Evolutionary conservation across 2,888 invertebrate species (phyloP), one percentile per base, ranked within the genome.

Genomic region (Trissolcus japonicus): DNA sequence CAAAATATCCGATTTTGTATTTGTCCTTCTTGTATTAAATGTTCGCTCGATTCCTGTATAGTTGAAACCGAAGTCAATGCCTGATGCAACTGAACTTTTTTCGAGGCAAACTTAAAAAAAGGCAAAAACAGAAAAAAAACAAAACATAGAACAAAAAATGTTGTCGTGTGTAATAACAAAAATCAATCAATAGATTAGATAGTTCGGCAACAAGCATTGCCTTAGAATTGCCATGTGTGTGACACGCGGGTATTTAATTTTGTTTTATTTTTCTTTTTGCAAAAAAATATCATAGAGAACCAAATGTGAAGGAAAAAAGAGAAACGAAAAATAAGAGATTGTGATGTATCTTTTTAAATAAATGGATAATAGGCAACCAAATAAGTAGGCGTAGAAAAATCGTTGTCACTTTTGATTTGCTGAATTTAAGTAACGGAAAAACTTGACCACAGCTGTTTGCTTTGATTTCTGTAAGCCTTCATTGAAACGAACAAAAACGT

Each of bases 1-100:
- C 46, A 43, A 54, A 63, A 54, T 40, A 46, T 68, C 41, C 60
- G 56, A 74, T 74, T 74, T 67, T 74, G 41, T 67, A 74, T 61
- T 65, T 50, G 56, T 74, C 66, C 40, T 66, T 61, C 53, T 66
- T 74, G 56, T 56, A 67, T 55, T 67, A 61, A 61, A 48, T 67
- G 66, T 74, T 51, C 46, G 50, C 66, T 56, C 59, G 59, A 72
- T 72, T 17, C 48, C 35, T 41, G 55, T 43, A 60, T 59, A 54
- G 25, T 40, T 40, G n/a, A 65, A 51, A 48, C 21, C 51, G 9
- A 61, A 50, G 51, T 56, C 53, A 60, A 60, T 59, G 55, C 50
- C 54, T 60, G 50, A 35, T 11, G 35, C 35, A 35, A 35, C 35
- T 51, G 19, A 51, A 67, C 55, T 66, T 65, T 65, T 66, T 54